phyloP scores from a whole-genome alignment of 2,797 vertebrate genomes.

The Chaetodon trifasciatus region DNA sequence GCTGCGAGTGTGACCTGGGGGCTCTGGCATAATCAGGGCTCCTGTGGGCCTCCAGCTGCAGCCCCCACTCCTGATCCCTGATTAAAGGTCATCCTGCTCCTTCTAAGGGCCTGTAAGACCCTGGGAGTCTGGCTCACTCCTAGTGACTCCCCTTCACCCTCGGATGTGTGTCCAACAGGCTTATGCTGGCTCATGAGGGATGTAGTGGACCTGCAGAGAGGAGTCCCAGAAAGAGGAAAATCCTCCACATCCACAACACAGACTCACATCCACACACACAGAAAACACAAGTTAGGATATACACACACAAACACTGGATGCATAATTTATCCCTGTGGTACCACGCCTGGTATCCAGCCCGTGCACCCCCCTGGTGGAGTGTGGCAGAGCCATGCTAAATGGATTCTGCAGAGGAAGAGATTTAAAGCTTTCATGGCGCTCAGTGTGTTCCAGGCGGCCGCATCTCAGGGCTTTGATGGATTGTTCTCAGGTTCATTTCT shows the following conservation, averaged over 20 bases:
- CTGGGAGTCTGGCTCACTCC: constrained; percentile 72
- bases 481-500: constrained; percentile 76
- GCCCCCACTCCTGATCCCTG: constrained; percentile 81
- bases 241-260: constrained; percentile 68
- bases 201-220: constrained; percentile 79
- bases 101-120: constrained; percentile 84
- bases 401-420: constrained; percentile 84
- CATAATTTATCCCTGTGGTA: constrained; percentile 68
- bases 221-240: constrained; percentile 78
- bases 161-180: constrained; percentile 89
- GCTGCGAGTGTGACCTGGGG: constrained; percentile 73
- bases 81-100: constrained; percentile 86
- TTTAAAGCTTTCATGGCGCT: constrained; percentile 81
- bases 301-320: constrained; percentile 58
- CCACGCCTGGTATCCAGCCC: constrained; percentile 64
- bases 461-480: constrained; percentile 80
- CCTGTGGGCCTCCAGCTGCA: constrained; percentile 80
- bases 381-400: constrained; percentile 84
- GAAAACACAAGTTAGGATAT: constrained; percentile 36
- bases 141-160: constrained; percentile 71
- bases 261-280: constrained; percentile 41
- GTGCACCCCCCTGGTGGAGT: constrained; percentile 70
- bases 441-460: constrained; percentile 75
- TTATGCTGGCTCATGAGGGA: constrained; percentile 83
- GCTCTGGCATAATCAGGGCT: constrained; percentile 60